Base-by-base conservation (phyloP, 2,888 invertebrate species). In the Amitus sp. region DNA sequence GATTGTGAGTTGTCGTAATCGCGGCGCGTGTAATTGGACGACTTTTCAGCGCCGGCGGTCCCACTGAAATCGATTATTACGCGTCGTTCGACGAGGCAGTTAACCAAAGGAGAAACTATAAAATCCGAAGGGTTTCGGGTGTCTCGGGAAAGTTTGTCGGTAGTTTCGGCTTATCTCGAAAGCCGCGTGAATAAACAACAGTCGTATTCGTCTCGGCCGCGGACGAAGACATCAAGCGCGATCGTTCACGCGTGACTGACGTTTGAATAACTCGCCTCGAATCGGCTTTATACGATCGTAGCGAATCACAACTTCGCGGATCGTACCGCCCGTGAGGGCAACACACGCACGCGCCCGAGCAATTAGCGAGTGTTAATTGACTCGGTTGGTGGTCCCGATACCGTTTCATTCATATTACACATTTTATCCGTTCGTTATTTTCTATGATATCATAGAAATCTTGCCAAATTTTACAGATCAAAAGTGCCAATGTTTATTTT, bases 201-300 rank as follows among this genome's bases (percentile, higher is more conserved):
- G 27, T 9, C 10, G 30, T 2, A n/a, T 37, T 4, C 37, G 37
- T 37, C 37, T 13, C 13, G 9, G 33, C n/a, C 13, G 23, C 43
- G 23, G 43, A 43, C 43, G 62, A 66, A 66, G 63, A 67, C 65
- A 65, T 67, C 65, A 60, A 43, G 56, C 47, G 66, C 65, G 71
- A 66, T 68, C 72, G 65, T 70, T 75, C 73, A 70, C 71, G 75
- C 73, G 73, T 76, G 77, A 76, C 73, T 73, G 73, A 76, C 71
- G 77, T 73, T 72, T 72, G 74, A 76, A 77, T 74, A 69, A 73
- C 62, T 57, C 59, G 66, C 64, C 23, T 64, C 62, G 65, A 58
- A 68, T 67, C 68, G 66, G 64, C 63, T 66, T 55, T 62, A 58
- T 70, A 71, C 67, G 69, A 70, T 71, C 72, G 70, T 70, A 70